These are phyloP conservation scores for Eretmochelys imbricata DNA, from an alignment of 2,113 vertebrate genomes.

Conservation along the genomic window DNA sequence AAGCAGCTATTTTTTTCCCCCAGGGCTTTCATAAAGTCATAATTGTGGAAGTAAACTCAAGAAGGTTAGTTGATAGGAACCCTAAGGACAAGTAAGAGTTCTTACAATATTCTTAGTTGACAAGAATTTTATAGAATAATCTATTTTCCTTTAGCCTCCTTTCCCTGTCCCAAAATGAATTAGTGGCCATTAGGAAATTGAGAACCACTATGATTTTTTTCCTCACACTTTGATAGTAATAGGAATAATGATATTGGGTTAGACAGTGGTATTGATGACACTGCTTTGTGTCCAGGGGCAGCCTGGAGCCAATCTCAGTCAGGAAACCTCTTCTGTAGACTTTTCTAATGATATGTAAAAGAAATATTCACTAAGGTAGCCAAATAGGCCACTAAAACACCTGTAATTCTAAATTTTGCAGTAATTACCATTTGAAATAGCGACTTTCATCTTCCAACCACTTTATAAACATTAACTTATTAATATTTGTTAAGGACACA, in stretches of 20 bases:
- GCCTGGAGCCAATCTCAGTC: not conserved
- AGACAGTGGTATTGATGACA: not conserved
- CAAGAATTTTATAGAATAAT: not conserved
- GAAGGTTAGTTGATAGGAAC: constrained; percentile 51
- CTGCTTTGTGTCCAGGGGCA: not conserved
- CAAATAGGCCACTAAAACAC: not conserved
- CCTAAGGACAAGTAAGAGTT: constrained; percentile 15
- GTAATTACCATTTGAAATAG: not conserved
- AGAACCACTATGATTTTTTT: not conserved
- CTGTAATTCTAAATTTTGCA: not conserved
- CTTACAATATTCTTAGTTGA: not conserved
- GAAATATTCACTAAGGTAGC: not conserved
- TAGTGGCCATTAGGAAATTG: not conserved
- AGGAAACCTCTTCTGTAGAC: not conserved
- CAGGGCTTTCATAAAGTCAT: constrained; percentile 46
- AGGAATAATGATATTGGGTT: not conserved
- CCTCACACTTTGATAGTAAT: not conserved
- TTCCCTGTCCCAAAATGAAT: not conserved
- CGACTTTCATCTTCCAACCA: not conserved
- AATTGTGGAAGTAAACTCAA: constrained; percentile 65
- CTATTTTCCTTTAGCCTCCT: not conserved
- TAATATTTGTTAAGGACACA: not conserved
- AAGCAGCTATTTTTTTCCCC: constrained; percentile 53
- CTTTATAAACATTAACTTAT: not conserved
- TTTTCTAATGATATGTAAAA: not conserved